These are phyloP conservation scores for Archocentrus centrarchus DNA, from an alignment of 2,113 vertebrate species.

Conservation along the genomic window DNA sequence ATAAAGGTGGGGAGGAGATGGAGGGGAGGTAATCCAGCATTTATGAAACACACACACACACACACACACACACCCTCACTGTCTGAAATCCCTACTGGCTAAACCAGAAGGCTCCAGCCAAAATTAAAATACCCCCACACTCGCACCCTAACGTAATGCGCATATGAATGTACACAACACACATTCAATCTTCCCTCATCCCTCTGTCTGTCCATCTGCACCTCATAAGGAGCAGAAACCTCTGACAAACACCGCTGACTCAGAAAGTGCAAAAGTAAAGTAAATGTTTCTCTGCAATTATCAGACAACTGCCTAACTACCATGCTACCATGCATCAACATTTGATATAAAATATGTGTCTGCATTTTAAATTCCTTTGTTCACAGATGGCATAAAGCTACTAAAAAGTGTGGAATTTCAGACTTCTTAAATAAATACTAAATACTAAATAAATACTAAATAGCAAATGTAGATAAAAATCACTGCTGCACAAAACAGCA, in stretches of 20 bases:
- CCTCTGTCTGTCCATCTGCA: background rate
- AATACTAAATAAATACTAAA: background rate
- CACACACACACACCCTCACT: conserved; percentile 24
- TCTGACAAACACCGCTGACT: conserved; percentile 47
- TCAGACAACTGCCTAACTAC: background rate
- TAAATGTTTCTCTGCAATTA: background rate
- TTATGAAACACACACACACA: conserved; percentile 53
- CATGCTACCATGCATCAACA: background rate
- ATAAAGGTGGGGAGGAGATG: conserved; percentile 4
- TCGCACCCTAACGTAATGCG: background rate
- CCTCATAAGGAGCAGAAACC: conserved; percentile 8
- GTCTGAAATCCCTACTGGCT: conserved; percentile 25
- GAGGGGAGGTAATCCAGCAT: conserved; percentile 52
- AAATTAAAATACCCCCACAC: background rate
- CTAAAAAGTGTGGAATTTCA: background rate
- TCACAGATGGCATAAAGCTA: background rate
- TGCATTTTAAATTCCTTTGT: background rate
- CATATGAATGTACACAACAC: background rate
- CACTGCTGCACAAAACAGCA: background rate
- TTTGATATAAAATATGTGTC: background rate
- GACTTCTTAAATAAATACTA: too few relatives aligned
- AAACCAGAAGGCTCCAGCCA: background rate
- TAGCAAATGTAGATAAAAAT: background rate
- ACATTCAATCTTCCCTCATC: background rate
- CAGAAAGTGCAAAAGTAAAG: conserved; percentile 18